A percentile compares a stretch with the other conserved stretches of the same genome.
Conservation (phyloP, 2,888 invertebrate species). For the Cerastis leucographa region DNA sequence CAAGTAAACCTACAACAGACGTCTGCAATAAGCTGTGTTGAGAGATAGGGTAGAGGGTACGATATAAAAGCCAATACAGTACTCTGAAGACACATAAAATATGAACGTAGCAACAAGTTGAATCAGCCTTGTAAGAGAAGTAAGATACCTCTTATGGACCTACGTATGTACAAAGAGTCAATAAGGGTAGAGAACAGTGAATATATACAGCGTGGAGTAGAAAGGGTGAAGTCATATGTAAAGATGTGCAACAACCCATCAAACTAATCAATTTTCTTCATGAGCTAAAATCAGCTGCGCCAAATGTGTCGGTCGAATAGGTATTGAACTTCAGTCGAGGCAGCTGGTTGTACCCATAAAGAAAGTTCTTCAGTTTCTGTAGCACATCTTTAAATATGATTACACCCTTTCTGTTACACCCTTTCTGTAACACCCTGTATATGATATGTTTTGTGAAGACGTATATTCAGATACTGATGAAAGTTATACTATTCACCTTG, state of each 20-base stretch:
- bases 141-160: background rate
- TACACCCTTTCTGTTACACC: background rate
- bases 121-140: background rate
- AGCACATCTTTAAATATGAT: background rate
- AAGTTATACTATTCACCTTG: background rate
- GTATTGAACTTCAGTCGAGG: background rate
- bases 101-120: slow-evolving; percentile 40
- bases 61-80: slow-evolving; percentile 33
- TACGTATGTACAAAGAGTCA: background rate
- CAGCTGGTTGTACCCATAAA: background rate
- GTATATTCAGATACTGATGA: slow-evolving; percentile 8
- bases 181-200: background rate
- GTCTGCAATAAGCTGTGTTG: background rate
- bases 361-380: background rate
- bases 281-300: background rate
- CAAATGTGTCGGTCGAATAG: background rate
- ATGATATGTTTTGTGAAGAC: slow-evolving; percentile 5
- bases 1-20: background rate
- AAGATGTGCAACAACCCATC: background rate
- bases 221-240: background rate
- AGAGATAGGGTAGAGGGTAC: slow-evolving; percentile 15
- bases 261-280: background rate
- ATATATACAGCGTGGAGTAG: background rate
- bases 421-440: background rate
- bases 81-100: slow-evolving; percentile 26